Base-by-base conservation (phyloP, 2,797 vertebrate genomes). In the Poecilia gillii region DNA sequence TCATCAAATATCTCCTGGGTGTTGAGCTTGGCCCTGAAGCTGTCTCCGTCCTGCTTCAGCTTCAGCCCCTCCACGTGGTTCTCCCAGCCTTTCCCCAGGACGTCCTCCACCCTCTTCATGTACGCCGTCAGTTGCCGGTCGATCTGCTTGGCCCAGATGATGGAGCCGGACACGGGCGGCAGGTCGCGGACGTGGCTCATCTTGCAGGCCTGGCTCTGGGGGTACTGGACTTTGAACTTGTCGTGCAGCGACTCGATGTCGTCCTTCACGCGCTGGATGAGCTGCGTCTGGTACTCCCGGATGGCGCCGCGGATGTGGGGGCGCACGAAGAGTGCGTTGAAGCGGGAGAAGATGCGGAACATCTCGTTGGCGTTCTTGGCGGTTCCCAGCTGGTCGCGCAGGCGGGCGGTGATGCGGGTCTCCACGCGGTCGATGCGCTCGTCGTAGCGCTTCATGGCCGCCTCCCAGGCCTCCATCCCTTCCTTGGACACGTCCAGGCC, bases 1-100 rank as follows among this genome's bases (percentile, higher is more conserved):
- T 99, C 99, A 41, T 99, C 99, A n/a, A 99, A 99, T 74, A 99
- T 99, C 90, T 99, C 99, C 84, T 99, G 99, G 3, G 99, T 99
- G 88, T 99, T 99, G 77, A 99, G 98, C 87, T 99, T 99, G 89
- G 99, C 98, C 43, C 98, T 97, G 94, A 99, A 99, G 87, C 98
- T 99, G 76, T 99, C 99, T 13, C 99, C 99, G 9, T 99, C 99
- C 91, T 99, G 99, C 91, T 99, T 99, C n/a, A 99, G 96, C 92
- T 99, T 99, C 87, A 99, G 97, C 0, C 99, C 99, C 86, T 99
- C 99, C 59, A 99, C 99, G 0, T 99, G 99, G 92, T 99, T 99
- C 92, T 99, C 99, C 99, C 99, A 99, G 33, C 99, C 99, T 89
- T 99, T 99, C 3, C 99, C 98, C 62, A 99, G 95, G 41, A 99